phyloP scores from a whole-genome alignment of 2,797 vertebrate species.

The Apogon talboti region DNA sequence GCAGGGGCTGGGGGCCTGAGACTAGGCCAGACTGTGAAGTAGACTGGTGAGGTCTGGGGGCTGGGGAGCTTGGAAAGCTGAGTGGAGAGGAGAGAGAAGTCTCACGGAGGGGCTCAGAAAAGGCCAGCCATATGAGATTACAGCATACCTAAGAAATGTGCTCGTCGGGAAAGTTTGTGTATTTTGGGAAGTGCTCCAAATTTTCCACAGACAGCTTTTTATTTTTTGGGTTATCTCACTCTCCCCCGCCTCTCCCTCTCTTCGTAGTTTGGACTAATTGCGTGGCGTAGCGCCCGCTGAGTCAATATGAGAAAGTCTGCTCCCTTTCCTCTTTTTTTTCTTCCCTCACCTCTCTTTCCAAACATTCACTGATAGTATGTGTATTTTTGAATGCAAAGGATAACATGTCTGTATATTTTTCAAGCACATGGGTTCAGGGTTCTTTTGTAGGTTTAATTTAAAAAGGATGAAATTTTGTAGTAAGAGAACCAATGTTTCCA shows the following conservation, averaged over 20 bases:
- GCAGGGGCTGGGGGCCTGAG: slow-evolving; percentile 74
- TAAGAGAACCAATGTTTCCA: slow-evolving; percentile 67
- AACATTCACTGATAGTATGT: slow-evolving; percentile 79
- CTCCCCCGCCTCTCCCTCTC: slow-evolving; percentile 56
- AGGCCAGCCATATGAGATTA: slow-evolving; percentile 87
- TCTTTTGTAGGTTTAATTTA: slow-evolving; percentile 73
- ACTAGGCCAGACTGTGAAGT: slow-evolving; percentile 77
- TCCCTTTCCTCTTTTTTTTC: slow-evolving; percentile 49
- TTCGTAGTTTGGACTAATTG: slow-evolving; percentile 76
- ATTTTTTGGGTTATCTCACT: slow-evolving; percentile 82
- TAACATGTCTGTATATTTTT: slow-evolving; percentile 85
- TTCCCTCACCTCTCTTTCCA: slow-evolving; percentile 73
- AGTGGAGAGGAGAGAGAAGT: slow-evolving; percentile 73
- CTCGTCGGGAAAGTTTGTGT: slow-evolving; percentile 79
- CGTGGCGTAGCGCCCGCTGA: slow-evolving; percentile 65
- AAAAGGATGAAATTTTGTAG: slow-evolving; percentile 74
- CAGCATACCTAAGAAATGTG: slow-evolving; percentile 84
- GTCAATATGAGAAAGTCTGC: slow-evolving; percentile 76
- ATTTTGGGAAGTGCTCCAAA: slow-evolving; percentile 79
- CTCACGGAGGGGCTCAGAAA: slow-evolving; percentile 79
- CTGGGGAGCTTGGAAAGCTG: slow-evolving; percentile 75
- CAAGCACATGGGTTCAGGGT: slow-evolving; percentile 62
- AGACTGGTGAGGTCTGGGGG: slow-evolving; percentile 78
- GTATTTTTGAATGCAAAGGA: slow-evolving; percentile 81
- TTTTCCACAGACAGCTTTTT: slow-evolving; percentile 82